phyloP scores from a whole-genome alignment of 2,113 vertebrate genomes.

The Corynorhinus townsendii region DNA sequence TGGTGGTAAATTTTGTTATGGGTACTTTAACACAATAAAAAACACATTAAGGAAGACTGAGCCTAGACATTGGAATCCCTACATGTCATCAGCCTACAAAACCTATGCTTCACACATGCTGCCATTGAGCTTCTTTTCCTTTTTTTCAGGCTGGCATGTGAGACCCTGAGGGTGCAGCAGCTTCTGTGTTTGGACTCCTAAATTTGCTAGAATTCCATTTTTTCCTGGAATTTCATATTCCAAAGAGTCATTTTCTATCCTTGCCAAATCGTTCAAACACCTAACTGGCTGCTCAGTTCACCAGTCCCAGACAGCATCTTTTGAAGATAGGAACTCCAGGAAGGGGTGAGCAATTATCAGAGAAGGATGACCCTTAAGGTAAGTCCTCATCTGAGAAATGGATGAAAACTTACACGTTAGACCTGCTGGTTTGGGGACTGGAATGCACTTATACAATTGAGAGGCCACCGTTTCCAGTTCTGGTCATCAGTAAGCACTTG shows the following conservation, averaged over 20 bases:
- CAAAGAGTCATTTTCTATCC: background rate
- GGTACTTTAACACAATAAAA: too few relatives aligned
- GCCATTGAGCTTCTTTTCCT: background rate
- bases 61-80: background rate
- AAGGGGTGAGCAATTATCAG: background rate
- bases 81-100: background rate
- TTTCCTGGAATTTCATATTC: background rate
- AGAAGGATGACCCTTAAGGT: background rate
- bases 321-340: background rate
- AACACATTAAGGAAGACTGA: background rate
- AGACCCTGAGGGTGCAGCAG: background rate
- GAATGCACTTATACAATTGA: background rate
- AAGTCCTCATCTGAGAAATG: conserved; percentile 25
- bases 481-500: too few relatives aligned
- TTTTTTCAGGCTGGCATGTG: background rate
- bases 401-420: background rate
- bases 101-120: background rate
- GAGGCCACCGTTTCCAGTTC: too few relatives aligned
- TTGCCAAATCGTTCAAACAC: background rate
- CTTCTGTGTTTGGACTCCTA: background rate
- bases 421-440: background rate
- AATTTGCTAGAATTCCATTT: background rate
- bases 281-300: background rate
- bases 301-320: background rate
- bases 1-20: too few relatives aligned